Conservation (phyloP, 2,888 invertebrate genomes). For the Alsophila aescularia region DNA sequence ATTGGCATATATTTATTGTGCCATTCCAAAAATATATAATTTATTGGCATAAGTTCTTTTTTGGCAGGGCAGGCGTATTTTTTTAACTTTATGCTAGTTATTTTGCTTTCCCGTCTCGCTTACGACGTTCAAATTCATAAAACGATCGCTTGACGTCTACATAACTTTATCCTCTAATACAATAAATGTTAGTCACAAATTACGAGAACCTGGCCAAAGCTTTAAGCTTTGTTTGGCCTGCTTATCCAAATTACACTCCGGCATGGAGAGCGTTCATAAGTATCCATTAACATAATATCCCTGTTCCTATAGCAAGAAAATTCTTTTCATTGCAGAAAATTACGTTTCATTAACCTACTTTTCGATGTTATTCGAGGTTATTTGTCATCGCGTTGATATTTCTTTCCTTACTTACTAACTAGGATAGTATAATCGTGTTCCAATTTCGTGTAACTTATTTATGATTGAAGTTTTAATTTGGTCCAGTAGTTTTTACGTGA, state of each 20-base stretch:
- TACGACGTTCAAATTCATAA: too few relatives aligned
- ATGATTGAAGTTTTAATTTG: too few relatives aligned
- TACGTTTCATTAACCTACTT: constrained; percentile 34
- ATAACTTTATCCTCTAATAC: not conserved
- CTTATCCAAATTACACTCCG: not conserved
- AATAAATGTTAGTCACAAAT: not conserved
- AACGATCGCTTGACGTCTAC: too few relatives aligned
- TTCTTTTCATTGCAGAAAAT: constrained; percentile 27
- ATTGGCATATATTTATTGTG: too few relatives aligned
- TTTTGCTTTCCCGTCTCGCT: too few relatives aligned
- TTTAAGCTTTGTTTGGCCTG: too few relatives aligned
- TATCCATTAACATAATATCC: constrained; percentile 29
- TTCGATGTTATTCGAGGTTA: constrained; percentile 14
- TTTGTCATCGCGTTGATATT: constrained; percentile 11
- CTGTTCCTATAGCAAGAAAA: constrained; percentile 25
- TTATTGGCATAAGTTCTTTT: too few relatives aligned
- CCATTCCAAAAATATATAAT: too few relatives aligned
- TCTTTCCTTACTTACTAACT: not conserved
- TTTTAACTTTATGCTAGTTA: too few relatives aligned
- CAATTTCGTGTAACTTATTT: not conserved
- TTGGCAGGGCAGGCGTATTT: too few relatives aligned
- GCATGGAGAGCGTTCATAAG: constrained; percentile 17
- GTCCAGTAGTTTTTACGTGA: too few relatives aligned
- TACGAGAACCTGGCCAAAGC: too few relatives aligned
- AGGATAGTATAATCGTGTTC: not conserved